A percentile compares a stretch with the other conserved stretches of the same genome.
Conservation (phyloP, 2,113 vertebrate species). For the Eolophus roseicapilla region DNA sequence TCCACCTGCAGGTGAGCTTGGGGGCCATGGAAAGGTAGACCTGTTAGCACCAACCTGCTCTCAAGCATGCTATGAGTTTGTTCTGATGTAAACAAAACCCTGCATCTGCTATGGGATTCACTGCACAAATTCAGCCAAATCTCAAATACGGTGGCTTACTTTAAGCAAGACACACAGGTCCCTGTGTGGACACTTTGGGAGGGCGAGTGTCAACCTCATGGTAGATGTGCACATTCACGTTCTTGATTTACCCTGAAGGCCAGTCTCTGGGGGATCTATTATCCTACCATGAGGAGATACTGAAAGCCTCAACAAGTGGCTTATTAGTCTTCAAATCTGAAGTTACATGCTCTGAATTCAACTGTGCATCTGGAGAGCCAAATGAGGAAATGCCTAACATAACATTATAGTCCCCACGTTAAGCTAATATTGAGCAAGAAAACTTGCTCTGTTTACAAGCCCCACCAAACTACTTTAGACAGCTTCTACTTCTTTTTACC, state of each 20-base stretch:
- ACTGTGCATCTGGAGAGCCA: neutral
- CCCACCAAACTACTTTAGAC: neutral
- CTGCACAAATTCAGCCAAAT: neutral
- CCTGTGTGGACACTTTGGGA: rapidly evolving
- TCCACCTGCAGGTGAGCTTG: neutral
- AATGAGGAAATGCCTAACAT: neutral
- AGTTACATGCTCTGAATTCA: neutral
- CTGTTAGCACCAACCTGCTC: neutral
- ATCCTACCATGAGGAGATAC: neutral
- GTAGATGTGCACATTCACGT: neutral
- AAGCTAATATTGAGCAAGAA: neutral
- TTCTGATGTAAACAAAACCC: neutral
- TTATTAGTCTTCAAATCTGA: neutral
- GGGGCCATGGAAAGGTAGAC: neutral
- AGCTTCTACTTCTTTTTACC: neutral
- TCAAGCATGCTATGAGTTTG: neutral
- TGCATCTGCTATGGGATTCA: neutral
- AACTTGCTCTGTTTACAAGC: neutral
- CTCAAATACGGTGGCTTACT: neutral
- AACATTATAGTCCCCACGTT: neutral
- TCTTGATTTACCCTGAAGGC: neutral
- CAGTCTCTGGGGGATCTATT: neutral
- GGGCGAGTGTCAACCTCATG: rapidly evolving
- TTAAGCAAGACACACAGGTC: rapidly evolving
- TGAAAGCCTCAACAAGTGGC: neutral